Percentiles rank a stretch among this genome's conserved stretches.
phyloP scores from a whole-genome alignment of 2,888 invertebrate species.

The Sphaeridia pumilis region DNA sequence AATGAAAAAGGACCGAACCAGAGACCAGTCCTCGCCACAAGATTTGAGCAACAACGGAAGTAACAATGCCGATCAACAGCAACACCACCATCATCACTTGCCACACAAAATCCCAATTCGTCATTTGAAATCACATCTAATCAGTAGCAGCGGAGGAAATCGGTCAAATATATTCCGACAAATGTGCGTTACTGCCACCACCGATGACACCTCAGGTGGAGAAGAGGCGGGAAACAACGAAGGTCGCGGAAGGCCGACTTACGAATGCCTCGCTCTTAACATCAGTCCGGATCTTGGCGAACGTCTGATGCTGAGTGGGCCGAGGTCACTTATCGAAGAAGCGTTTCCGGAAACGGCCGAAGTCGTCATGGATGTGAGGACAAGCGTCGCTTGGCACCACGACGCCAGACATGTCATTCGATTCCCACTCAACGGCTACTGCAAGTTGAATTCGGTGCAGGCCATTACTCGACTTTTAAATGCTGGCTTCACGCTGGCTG shows the following conservation, averaged over 20 bases:
- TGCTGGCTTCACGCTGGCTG: constrained; percentile 63
- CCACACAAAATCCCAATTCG: too few relatives aligned
- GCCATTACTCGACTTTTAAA: constrained; percentile 69
- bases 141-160: constrained; percentile 21
- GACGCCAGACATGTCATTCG: constrained; percentile 71
- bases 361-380: constrained; percentile 64
- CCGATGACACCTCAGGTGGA: too few relatives aligned
- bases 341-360: constrained; percentile 51
- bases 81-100: constrained; percentile 21
- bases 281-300: constrained; percentile 70
- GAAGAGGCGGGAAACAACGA: too few relatives aligned
- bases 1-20: constrained; percentile 53
- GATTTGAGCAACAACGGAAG: constrained; percentile 28
- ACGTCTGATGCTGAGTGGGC: constrained; percentile 68
- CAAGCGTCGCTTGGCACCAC: constrained; percentile 61
- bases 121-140: too few relatives aligned
- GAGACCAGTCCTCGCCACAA: background rate
- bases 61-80: too few relatives aligned
- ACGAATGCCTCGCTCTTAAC: constrained; percentile 68
- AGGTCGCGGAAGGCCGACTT: constrained; percentile 39
- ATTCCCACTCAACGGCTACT: constrained; percentile 76
- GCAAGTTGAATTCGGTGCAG: constrained; percentile 79
- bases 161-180: too few relatives aligned
- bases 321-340: constrained; percentile 60
- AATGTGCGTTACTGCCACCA: too few relatives aligned